Evolutionary conservation across 2,888 invertebrate species (phyloP), one percentile per base, ranked within the genome.

Genomic region (Tetramorium bicarinatum): DNA sequence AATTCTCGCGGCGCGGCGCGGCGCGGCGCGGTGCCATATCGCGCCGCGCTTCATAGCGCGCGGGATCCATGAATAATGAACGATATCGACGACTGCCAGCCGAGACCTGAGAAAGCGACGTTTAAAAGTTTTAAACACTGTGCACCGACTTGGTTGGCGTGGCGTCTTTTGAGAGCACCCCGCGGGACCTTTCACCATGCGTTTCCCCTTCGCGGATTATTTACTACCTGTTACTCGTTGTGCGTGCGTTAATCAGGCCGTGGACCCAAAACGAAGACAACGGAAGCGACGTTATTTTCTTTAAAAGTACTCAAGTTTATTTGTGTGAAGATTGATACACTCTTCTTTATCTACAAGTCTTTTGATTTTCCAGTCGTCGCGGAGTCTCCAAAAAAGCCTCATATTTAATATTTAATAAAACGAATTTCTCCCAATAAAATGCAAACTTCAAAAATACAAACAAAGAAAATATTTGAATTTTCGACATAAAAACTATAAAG

Each of bases 1-100:
- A 87, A 90, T 90, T 90, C 87, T 69, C 69, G 66, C 82, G 29
- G 72, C 61, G 18, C 61, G 52, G 61, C 66, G 18, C 81, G 15
- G 61, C 83, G 41, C 66, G n/a, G n/a, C n/a, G n/a, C n/a, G n/a
- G n/a, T n/a, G n/a, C n/a, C n/a, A n/a, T n/a, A n/a, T n/a, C 29
- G 25, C 15, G 69, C 49, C 56, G 69, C 82, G 15, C 49, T 61
- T 59, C 76, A n/a, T 74, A 85, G 76, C 79, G 82, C 79, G 66
- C 88, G 86, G 82, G 81, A 85, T 80, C 76, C 84, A 88, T 87
- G 89, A 88, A 89, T 89, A 90, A 90, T 85, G 87, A 89, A 34
- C 29, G 29, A 34, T 34, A 34, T 87, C 84, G 34, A 67, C 4
- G 84, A 49, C 84, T 84, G 88, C 86, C 88, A 85, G 67, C 25